phyloP scores from a whole-genome alignment of 1,140 invertebrate genomes.

The Oscheius sp. region DNA sequence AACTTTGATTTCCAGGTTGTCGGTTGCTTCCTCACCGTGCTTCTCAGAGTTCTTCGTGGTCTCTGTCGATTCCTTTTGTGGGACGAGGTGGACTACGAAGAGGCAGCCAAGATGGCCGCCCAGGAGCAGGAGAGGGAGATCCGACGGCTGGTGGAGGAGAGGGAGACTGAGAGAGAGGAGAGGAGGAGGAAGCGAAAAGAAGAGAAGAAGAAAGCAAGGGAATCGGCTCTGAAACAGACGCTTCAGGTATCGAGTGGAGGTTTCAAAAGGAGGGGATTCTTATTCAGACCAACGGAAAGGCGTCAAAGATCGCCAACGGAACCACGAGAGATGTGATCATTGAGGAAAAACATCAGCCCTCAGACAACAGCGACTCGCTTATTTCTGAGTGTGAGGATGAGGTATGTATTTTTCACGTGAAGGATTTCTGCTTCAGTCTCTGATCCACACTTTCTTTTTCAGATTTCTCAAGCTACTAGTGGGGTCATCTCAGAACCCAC shows the following conservation, averaged over 20 bases:
- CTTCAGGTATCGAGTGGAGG: no score
- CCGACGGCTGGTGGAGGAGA: neutral
- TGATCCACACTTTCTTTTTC: no score
- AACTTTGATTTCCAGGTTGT: neutral
- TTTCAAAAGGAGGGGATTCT: no score
- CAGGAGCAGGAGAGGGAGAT: neutral
- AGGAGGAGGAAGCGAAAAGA: neutral
- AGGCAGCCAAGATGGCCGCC: neutral
- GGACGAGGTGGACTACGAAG: conserved; percentile 2
- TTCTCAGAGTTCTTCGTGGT: neutral
- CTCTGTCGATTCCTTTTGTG: neutral
- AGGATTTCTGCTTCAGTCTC: no score
- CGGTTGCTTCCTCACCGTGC: neutral
- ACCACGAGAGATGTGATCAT: neutral
- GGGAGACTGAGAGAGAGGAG: neutral
- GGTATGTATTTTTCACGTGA: no score
- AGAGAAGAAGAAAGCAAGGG: neutral
- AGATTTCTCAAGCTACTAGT: no score
- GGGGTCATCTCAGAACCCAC: no score
- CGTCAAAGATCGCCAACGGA: neutral
- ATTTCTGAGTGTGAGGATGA: conserved; percentile 2
- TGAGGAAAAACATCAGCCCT: neutral
- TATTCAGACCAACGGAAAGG: neutral
- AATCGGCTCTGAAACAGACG: no score
- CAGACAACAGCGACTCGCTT: neutral